Base-by-base conservation (phyloP, 2,888 invertebrate genomes). In the Lithosia quadra region DNA sequence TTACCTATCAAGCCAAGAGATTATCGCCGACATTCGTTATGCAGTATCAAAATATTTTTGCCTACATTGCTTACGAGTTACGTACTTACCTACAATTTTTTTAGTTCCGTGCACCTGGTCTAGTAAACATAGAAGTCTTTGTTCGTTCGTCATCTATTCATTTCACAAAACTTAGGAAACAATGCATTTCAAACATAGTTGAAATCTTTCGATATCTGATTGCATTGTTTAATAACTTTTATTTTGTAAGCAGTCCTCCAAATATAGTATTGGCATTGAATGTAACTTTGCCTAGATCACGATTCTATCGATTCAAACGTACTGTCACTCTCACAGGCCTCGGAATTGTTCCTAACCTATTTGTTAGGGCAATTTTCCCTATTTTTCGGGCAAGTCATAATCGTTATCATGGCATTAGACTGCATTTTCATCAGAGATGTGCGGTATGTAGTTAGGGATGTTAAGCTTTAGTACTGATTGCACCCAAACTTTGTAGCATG, bases 81-180 rank as follows among this genome's bases (percentile, higher is more conserved):
- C n/a, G n/a, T n/a, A 4, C 28, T 2, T 5, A 28, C 28, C 28
- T 28, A 28, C 28, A 1, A 9, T n/a, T 49, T 49, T 43, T 43
- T 43, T 18, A n/a, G 8, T 49, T n/a, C n/a, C 9, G 0, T 49
- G n/a, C 49, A 49, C n/a, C n/a, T 49, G 49, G n/a, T 49, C n/a
- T n/a, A n/a, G 18, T 49, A n/a, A 8, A 49, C 49, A 18, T 43
- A 49, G n/a, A n/a, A 49, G n/a, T n/a, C 1, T n/a, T 49, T 49
- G n/a, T 49, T 49, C 9, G 15, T 49, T n/a, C 49, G 49, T 49
- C 49, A n/a, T 49, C 49, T n/a, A 49, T 49, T 49, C 49, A 49
- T 49, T 49, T 49, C 49, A n/a, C 49, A 49, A 49, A 49, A 49
- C 49, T 49, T 49, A n/a, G 49, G n/a, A 49, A 49, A 49, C 49